These are phyloP conservation scores for Druceiella hillmani DNA, from an alignment of 2,888 invertebrate genomes.

Conservation along the genomic window DNA sequence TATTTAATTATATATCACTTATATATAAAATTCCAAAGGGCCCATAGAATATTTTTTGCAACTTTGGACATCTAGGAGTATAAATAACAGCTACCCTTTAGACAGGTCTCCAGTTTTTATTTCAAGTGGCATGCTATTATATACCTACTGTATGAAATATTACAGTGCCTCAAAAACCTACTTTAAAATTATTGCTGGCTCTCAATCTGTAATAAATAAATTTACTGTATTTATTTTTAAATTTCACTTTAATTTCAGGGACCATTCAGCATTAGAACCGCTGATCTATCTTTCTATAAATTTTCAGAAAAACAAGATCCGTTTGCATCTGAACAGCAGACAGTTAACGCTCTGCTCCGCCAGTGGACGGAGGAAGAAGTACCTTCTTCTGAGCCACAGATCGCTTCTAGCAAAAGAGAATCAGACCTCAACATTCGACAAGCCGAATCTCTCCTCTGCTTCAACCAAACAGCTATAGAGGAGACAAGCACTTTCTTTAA, in stretches of 20 bases:
- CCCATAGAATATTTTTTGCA: too few species aligned
- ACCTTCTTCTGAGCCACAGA: slow-evolving; percentile 33
- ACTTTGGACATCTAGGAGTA: too few species aligned
- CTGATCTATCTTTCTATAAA: neutral
- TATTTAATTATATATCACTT: too few species aligned
- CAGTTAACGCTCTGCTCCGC: slow-evolving; percentile 42
- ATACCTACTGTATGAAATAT: too few species aligned
- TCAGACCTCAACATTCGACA: slow-evolving; percentile 22
- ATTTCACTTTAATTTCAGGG: slow-evolving; percentile 3
- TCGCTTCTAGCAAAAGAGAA: slow-evolving; percentile 8
- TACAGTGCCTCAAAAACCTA: too few species aligned
- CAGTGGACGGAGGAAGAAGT: slow-evolving; percentile 48
- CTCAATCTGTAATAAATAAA: slow-evolving; percentile 1
- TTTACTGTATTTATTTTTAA: slow-evolving; percentile 5
- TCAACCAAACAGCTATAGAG: slow-evolving; percentile 40
- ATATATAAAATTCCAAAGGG: too few species aligned
- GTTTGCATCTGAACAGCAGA: slow-evolving; percentile 40
- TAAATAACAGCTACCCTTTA: too few species aligned
- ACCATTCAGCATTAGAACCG: slow-evolving; percentile 3
- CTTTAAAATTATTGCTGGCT: slow-evolving; percentile 2
- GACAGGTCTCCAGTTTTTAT: too few species aligned
- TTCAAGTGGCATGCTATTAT: too few species aligned
- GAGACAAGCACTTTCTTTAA: slow-evolving; percentile 40
- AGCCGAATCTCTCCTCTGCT: slow-evolving; percentile 34
- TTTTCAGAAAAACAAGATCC: slow-evolving; percentile 39